Percentiles rank a stretch among this genome's conserved stretches.
Conservation (phyloP, 1,140 invertebrate genomes). For the Adelges cooleyi region DNA sequence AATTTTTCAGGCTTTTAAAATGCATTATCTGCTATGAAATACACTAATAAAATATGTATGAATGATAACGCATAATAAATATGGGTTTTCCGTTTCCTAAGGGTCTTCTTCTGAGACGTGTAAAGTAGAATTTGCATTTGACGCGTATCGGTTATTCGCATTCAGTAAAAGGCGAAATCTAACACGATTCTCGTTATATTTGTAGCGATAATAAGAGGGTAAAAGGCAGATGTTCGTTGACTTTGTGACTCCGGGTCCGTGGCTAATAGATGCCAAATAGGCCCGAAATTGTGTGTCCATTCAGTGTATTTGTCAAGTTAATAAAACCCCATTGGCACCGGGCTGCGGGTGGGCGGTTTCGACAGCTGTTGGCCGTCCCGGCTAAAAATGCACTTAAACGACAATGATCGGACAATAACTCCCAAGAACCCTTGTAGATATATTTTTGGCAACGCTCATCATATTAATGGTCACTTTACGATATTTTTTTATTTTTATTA, state of each 20-base stretch:
- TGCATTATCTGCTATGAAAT: no score
- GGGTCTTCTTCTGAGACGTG: no score
- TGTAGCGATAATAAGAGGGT: slow-evolving; percentile 8
- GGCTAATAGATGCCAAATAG: slow-evolving; percentile 28
- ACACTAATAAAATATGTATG: no score
- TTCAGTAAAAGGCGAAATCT: slow-evolving; percentile 4
- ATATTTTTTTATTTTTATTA: no score
- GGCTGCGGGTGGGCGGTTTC: slow-evolving; percentile 16
- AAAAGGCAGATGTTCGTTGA: slow-evolving; percentile 13
- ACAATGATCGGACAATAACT: not conserved
- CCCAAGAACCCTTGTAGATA: no score
- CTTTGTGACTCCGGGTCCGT: slow-evolving; percentile 23
- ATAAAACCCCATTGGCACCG: slow-evolving; percentile 22
- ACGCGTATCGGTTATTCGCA: not conserved
- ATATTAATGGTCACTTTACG: no score
- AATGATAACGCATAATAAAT: no score
- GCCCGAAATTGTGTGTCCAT: slow-evolving; percentile 10
- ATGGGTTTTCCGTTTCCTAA: no score
- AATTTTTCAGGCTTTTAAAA: no score
- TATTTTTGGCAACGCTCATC: no score
- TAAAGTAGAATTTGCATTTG: no score
- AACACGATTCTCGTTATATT: slow-evolving; percentile 23
- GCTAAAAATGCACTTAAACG: slow-evolving; percentile 1
- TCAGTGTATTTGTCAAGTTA: slow-evolving; percentile 26
- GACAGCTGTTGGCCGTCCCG: not conserved